Conservation (phyloP, 2,888 invertebrate species). For the Steinernema hermaphroditum region DNA sequence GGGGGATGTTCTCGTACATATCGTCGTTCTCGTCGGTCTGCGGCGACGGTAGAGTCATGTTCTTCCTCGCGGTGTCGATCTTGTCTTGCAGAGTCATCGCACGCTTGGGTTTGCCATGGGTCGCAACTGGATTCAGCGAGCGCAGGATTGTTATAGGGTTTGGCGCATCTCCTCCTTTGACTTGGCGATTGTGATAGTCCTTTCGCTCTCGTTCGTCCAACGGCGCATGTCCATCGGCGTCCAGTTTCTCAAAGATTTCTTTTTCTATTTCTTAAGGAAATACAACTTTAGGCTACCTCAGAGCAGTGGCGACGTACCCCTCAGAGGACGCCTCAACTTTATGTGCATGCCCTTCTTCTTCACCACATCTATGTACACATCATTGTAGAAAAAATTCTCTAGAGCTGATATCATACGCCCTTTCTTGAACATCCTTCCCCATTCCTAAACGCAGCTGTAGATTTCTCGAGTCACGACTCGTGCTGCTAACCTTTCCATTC, state of each 20-base stretch:
- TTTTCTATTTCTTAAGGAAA: not conserved
- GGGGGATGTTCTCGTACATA: not conserved
- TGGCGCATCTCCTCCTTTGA: not conserved
- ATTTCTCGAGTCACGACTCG: not conserved
- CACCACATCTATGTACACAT: not conserved
- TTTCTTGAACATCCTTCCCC: not conserved
- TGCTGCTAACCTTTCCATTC: not conserved
- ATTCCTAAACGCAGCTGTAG: not conserved
- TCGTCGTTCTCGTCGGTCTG: not conserved
- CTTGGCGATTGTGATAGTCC: not conserved
- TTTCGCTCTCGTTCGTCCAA: not conserved
- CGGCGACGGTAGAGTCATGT: not conserved
- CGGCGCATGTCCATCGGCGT: not conserved
- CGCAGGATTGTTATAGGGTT: constrained; percentile 1
- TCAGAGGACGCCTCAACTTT: not conserved
- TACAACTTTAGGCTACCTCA: not conserved
- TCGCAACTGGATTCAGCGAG: not conserved
- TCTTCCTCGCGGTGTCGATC: not conserved
- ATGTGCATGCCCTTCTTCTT: not conserved
- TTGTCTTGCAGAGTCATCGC: not conserved
- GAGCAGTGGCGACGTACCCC: not conserved
- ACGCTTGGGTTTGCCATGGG: not conserved
- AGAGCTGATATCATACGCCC: not conserved
- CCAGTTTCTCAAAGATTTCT: not conserved
- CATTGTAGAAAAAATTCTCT: not conserved